Base-by-base conservation (phyloP, 2,888 invertebrate genomes). In the Liopterus haemorrhoidalis region DNA sequence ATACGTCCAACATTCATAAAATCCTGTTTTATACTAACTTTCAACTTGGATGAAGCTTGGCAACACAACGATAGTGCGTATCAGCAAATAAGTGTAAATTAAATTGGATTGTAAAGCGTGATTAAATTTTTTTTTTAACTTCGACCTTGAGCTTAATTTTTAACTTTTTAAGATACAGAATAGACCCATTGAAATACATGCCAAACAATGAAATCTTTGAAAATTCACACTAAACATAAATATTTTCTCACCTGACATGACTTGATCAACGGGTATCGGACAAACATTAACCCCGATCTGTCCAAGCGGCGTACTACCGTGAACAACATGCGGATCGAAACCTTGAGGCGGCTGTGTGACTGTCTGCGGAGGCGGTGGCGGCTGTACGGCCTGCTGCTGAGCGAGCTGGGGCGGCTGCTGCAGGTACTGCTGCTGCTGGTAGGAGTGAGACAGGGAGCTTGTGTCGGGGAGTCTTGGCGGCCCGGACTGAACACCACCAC, bases 251-350 rank as follows among this genome's bases (percentile, higher is more conserved):
- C 71, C 70, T 66, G 71, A 70, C 44, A 70, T 65, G 52, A 71
- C 32, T 9, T 14, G 61, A 53, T 71, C 71, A 52, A 65, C 67
- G 53, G 75, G 70, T 27, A 74, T 73, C 33, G 76, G 74, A 55
- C 83, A 74, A 33, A 82, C 68, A 57, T 79, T 81, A 46, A 82
- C 80, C 44, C 90, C 90, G 56, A 91, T 90, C 37, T 53, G 51
- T 8, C 53, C 50, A 41, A 91, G 77, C 1, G 91, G 89, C 40
- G 90, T 90, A 54, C 86, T 85, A 25, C 90, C 90, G 64, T 88
- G 85, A 40, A 90, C 81, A 53, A 84, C 73, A 19, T 72, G 60
- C 1, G 54, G 57, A 30, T 62, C 60, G 46, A 67, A 68, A 63
- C 68, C 63, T 67, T 65, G 54, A 68, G 62, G 49, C 65, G 67